Evolutionary conservation across 2,113 vertebrate genomes (phyloP).

Genomic region (Acanthochromis polyacanthus): DNA sequence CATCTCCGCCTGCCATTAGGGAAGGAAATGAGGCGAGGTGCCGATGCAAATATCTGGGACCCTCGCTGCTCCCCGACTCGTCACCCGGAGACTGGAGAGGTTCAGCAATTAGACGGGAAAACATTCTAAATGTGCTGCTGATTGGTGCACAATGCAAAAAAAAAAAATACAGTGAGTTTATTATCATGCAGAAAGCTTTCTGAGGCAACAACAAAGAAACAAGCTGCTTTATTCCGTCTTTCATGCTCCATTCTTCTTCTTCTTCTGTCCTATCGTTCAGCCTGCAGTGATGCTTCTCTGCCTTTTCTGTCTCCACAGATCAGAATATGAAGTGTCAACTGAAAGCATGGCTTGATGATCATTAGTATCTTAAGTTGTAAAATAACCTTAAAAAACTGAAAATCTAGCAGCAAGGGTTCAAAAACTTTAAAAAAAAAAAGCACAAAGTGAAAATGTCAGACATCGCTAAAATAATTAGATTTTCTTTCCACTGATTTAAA

Average conservation of each 20-base stretch:
- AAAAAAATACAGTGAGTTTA: neutral
- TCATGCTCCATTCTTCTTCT: slow-evolving; percentile 32
- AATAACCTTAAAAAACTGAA: no score
- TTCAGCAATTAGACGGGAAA: slow-evolving; percentile 36
- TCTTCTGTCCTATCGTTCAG: slow-evolving; percentile 56
- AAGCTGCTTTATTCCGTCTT: slow-evolving; percentile 27
- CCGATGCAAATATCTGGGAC: slow-evolving; percentile 67
- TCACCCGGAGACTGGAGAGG: slow-evolving; percentile 60
- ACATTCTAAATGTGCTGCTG: slow-evolving; percentile 20
- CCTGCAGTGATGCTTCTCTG: slow-evolving; percentile 1
- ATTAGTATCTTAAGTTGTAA: no score
- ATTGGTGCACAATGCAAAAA: slow-evolving; percentile 27
- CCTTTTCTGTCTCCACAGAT: no score
- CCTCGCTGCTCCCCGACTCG: slow-evolving; percentile 68
- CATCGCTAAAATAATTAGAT: no score
- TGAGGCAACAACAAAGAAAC: slow-evolving; percentile 35
- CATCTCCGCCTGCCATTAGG: slow-evolving; percentile 65
- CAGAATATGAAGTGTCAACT: no score
- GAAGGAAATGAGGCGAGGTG: slow-evolving; percentile 74
- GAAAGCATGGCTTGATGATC: no score
- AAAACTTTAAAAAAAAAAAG: no score
- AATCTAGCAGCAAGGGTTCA: no score
- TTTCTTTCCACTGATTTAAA: no score
- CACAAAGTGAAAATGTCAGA: no score
- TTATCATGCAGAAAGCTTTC: slow-evolving; percentile 47